Evolutionary conservation across 1,140 invertebrate species (phyloP).

Genomic region (Brachionus paranguensis): DNA sequence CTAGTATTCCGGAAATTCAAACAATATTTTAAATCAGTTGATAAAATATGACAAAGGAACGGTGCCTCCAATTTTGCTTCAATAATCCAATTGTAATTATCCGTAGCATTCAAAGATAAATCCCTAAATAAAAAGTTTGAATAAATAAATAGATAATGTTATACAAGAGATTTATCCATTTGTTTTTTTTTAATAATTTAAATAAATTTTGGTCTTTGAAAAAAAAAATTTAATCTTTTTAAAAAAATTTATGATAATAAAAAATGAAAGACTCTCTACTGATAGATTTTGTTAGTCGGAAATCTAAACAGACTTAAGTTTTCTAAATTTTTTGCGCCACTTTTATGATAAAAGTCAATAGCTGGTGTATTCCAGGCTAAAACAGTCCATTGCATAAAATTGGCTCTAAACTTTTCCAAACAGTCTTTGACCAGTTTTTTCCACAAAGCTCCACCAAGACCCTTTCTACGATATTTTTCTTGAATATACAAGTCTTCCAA

Average conservation of each 20-base stretch:
- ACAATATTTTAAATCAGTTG: too few species aligned
- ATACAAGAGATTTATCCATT: too few species aligned
- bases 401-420: neutral
- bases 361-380: constrained; percentile 28
- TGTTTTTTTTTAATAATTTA: too few species aligned
- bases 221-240: neutral
- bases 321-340: neutral
- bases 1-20: too few species aligned
- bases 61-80: too few species aligned
- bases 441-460: constrained; percentile 8
- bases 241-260: neutral
- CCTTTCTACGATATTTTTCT: constrained; percentile 8
- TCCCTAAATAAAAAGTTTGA: too few species aligned
- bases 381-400: constrained; percentile 35
- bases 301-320: constrained; percentile 5
- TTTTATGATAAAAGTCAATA: constrained; percentile 28
- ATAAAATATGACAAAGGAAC: too few species aligned
- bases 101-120: too few species aligned
- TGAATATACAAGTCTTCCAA: constrained; percentile 36
- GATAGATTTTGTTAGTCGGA: neutral
- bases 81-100: too few species aligned
- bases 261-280: neutral
- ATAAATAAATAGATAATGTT: too few species aligned
- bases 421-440: constrained; percentile 5
- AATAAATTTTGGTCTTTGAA: neutral